A percentile compares a stretch with the other conserved stretches of the same genome.
These are phyloP conservation scores for Vombatus ursinus DNA, from an alignment of 2,113 vertebrate genomes.

Conservation along the genomic window DNA sequence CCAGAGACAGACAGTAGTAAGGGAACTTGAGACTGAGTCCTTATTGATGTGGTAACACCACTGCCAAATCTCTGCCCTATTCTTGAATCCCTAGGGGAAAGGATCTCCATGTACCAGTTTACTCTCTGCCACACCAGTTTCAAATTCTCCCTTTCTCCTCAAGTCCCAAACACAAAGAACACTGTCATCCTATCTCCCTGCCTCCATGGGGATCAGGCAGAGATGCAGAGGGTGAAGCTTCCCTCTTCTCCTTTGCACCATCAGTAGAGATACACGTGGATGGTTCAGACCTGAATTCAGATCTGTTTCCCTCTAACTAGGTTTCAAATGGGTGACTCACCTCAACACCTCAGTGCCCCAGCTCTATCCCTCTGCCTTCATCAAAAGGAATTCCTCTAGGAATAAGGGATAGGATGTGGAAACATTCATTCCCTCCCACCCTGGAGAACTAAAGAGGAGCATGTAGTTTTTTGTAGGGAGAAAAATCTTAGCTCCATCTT, in stretches of 20 bases:
- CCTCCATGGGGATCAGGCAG: neutral
- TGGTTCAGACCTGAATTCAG: neutral
- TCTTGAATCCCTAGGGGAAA: neutral
- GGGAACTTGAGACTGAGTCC: neutral
- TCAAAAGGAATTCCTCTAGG: neutral
- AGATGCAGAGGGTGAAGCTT: neutral
- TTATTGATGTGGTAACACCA: neutral
- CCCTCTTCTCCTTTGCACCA: neutral
- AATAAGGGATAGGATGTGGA: neutral
- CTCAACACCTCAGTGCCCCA: constrained; percentile 21
- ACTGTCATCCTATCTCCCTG: neutral
- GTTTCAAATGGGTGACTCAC: constrained; percentile 43
- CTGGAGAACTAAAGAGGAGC: neutral
- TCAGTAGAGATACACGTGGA: neutral
- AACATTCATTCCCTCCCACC: neutral
- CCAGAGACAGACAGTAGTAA: neutral
- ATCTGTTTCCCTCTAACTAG: neutral
- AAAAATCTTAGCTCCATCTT: neutral
- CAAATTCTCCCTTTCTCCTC: constrained; percentile 21
- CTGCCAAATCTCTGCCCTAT: neutral
- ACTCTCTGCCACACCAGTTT: neutral
- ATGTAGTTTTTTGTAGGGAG: neutral
- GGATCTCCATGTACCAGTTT: neutral
- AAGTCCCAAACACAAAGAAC: constrained; percentile 32
- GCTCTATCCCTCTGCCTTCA: constrained; percentile 5